Evolutionary conservation across 2,113 vertebrate species (phyloP).

Genomic region (Petrocephalus microphthalmus): DNA sequence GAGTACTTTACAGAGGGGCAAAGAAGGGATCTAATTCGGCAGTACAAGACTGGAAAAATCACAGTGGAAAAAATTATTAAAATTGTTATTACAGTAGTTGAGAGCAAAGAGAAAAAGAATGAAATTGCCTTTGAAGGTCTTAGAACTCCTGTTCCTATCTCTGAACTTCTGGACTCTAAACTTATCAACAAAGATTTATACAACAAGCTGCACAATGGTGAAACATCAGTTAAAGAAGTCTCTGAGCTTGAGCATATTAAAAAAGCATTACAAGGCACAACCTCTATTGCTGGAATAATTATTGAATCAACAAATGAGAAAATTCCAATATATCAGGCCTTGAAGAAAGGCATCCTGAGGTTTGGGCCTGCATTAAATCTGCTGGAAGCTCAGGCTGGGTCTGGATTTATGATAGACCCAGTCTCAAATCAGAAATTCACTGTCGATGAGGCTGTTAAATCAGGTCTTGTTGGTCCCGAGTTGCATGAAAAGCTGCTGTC

Average conservation of each 20-base stretch:
- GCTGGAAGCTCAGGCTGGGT: slow-evolving; percentile 87
- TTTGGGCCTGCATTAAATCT: slow-evolving; percentile 67
- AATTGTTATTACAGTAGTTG: slow-evolving; percentile 84
- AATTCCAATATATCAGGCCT: slow-evolving; percentile 75
- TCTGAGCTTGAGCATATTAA: slow-evolving; percentile 66
- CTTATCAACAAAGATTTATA: slow-evolving; percentile 78
- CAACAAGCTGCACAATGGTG: slow-evolving; percentile 79
- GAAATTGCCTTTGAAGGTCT: slow-evolving; percentile 82
- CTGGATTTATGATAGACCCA: slow-evolving; percentile 74
- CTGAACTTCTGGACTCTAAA: slow-evolving; percentile 77
- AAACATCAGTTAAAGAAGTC: slow-evolving; percentile 70
- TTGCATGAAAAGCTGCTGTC: slow-evolving; percentile 89
- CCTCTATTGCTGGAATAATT: slow-evolving; percentile 73
- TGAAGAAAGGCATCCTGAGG: slow-evolving; percentile 76
- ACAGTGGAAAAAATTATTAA: slow-evolving; percentile 93
- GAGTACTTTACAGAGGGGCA: slow-evolving; percentile 91
- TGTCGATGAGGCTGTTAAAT: slow-evolving; percentile 80
- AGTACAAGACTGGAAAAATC: slow-evolving; percentile 87
- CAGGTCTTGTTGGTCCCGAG: slow-evolving; percentile 81
- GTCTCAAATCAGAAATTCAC: slow-evolving; percentile 62
- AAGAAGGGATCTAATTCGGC: slow-evolving; percentile 80
- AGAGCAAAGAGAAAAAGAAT: slow-evolving; percentile 79
- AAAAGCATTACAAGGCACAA: slow-evolving; percentile 69
- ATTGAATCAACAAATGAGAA: slow-evolving; percentile 75
- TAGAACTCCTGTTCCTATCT: slow-evolving; percentile 72